phyloP scores from a whole-genome alignment of 2,797 vertebrate species.

The Cichlasoma orientale region DNA sequence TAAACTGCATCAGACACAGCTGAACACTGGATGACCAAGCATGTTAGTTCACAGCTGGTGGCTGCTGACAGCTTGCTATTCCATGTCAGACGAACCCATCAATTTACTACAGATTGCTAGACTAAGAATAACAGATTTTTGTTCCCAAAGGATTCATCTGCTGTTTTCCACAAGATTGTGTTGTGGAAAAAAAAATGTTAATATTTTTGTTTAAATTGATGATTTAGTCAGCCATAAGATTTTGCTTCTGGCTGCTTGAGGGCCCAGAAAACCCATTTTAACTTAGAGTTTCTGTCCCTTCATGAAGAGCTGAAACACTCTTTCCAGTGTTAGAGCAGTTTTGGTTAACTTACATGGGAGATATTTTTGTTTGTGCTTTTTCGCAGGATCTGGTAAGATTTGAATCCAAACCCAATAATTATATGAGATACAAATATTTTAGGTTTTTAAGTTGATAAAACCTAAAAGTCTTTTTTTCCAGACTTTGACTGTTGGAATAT shows the following conservation, averaged over 20 bases:
- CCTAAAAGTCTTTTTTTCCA: background rate
- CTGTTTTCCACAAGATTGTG: background rate
- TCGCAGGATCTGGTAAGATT: background rate
- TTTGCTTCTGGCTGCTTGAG: background rate
- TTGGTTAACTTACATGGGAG: background rate
- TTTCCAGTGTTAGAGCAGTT: background rate
- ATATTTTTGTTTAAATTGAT: background rate
- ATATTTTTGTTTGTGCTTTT: background rate
- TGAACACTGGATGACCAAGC: conserved; percentile 41
- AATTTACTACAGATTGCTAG: conserved; percentile 30
- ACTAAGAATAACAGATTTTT: conserved; percentile 2
- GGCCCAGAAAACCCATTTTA: background rate
- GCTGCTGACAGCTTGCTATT: conserved; percentile 35
- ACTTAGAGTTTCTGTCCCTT: background rate
- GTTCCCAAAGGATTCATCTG: background rate
- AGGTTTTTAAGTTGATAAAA: background rate
- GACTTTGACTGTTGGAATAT: background rate
- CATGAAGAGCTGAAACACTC: background rate
- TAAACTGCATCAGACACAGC: conserved; percentile 23
- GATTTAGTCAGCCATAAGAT: background rate
- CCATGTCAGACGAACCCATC: conserved; percentile 44
- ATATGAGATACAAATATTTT: background rate
- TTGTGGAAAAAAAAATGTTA: background rate
- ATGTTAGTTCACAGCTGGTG: conserved; percentile 50
- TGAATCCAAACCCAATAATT: too few relatives aligned